Percentiles rank a stretch among this genome's conserved stretches.
phyloP scores from a whole-genome alignment of 30 jellyfish, hydroid and myxozoan species.

The Mastigias papua region DNA sequence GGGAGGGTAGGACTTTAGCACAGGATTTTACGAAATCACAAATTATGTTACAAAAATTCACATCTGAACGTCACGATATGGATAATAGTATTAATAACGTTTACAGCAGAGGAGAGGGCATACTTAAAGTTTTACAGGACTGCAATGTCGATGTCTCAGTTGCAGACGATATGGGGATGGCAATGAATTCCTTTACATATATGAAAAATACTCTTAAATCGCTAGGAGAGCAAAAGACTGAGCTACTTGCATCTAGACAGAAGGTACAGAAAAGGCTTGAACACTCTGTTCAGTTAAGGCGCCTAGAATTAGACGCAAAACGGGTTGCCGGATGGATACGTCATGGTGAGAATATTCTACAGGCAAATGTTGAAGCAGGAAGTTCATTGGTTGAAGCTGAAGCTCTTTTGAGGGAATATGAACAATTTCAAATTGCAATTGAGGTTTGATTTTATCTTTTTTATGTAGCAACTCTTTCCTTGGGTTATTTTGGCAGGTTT shows the following conservation, averaged over 20 bases:
- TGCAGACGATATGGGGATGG: slow-evolving; percentile 65
- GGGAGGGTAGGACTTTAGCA: slow-evolving; percentile 88
- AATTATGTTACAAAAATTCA: slow-evolving; percentile 77
- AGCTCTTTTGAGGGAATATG: slow-evolving; percentile 96
- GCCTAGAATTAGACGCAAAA: slow-evolving; percentile 94
- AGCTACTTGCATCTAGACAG: slow-evolving; percentile 66
- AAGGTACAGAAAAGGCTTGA: slow-evolving; percentile 68
- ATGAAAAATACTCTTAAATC: slow-evolving; percentile 70
- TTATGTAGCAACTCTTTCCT: not conserved
- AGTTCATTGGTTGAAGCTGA: slow-evolving; percentile 96
- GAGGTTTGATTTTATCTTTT: slow-evolving; percentile 74
- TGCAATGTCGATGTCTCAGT: slow-evolving; percentile 90
- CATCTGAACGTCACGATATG: slow-evolving; percentile 79
- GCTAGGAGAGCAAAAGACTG: slow-evolving; percentile 70
- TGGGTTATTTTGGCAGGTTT: not conserved
- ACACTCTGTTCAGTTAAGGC: slow-evolving; percentile 82
- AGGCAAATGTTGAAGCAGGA: slow-evolving; percentile 96
- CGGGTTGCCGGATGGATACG: slow-evolving; percentile 96
- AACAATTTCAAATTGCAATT: slow-evolving; percentile 94
- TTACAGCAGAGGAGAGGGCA: slow-evolving; percentile 75
- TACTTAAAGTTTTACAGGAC: slow-evolving; percentile 66
- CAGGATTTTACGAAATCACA: slow-evolving; percentile 88
- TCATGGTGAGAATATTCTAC: slow-evolving; percentile 92
- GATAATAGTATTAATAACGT: slow-evolving; percentile 65
- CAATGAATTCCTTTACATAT: slow-evolving; percentile 78